Evolutionary conservation across 2,888 invertebrate genomes (phyloP).

Genomic region (Hyposoter didymator): DNA sequence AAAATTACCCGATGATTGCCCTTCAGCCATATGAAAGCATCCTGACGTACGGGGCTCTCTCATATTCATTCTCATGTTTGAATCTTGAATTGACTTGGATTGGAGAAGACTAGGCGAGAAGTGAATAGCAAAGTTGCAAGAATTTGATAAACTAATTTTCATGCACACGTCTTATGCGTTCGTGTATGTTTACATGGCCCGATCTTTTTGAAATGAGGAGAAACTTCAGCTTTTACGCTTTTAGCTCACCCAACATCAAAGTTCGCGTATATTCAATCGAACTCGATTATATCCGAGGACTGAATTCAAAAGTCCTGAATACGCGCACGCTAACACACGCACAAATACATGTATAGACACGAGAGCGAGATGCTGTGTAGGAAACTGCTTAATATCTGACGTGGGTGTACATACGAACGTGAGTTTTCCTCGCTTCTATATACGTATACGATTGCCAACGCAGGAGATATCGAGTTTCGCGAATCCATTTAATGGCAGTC

Average conservation of each 20-base stretch:
- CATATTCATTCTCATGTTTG: neutral
- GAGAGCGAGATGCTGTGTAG: neutral
- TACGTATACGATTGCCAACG: constrained; percentile 51
- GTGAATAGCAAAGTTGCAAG: neutral
- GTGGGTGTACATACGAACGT: constrained; percentile 37
- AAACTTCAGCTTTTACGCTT: constrained; percentile 1
- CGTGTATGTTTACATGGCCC: neutral
- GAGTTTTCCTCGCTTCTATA: constrained; percentile 56
- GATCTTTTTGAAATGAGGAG: neutral
- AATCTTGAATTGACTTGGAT: neutral
- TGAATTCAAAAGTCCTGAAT: constrained; percentile 40
- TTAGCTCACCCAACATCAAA: constrained; percentile 34
- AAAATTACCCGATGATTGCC: neutral
- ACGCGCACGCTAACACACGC: neutral
- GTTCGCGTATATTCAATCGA: constrained; percentile 44
- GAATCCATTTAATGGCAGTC: constrained; percentile 69
- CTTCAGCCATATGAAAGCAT: neutral
- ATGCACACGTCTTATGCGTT: neutral
- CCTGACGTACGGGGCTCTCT: neutral
- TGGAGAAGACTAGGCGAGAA: neutral
- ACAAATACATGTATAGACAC: neutral
- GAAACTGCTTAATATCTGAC: neutral
- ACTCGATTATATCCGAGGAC: constrained; percentile 46
- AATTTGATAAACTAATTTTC: constrained; percentile 8
- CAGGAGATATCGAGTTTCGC: constrained; percentile 68